Evolutionary conservation across 2,888 invertebrate species (phyloP).

Genomic region (Erpobdella octoculata): DNA sequence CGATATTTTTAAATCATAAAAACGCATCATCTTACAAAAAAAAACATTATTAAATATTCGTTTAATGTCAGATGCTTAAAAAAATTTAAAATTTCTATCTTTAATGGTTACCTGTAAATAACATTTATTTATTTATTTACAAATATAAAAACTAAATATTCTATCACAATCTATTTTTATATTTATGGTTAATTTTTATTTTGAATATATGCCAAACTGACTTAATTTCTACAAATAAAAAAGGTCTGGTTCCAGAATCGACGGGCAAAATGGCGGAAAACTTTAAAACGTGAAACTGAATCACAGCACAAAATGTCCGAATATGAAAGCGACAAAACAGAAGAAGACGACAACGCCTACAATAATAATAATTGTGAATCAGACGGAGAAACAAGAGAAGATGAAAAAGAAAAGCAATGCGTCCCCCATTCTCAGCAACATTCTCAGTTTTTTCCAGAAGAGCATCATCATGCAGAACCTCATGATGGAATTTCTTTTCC

Average conservation of each 20-base stretch:
- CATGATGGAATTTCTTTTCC: background rate
- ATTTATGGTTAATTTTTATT: too few species aligned
- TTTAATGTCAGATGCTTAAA: too few species aligned
- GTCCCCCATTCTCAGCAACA: background rate
- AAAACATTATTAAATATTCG: too few species aligned
- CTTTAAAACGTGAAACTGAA: too few species aligned
- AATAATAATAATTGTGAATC: background rate
- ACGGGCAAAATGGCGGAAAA: constrained; percentile 93
- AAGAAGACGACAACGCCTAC: background rate
- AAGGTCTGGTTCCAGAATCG: constrained; percentile 99
- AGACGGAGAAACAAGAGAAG: background rate
- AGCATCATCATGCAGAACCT: background rate
- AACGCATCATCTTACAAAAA: too few species aligned
- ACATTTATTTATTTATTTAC: too few species aligned
- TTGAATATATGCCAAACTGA: too few species aligned
- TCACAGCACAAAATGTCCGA: background rate
- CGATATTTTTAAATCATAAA: too few species aligned
- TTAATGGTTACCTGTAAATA: too few species aligned
- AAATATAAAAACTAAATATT: too few species aligned
- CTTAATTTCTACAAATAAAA: background rate
- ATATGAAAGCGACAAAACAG: background rate
- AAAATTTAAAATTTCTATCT: too few species aligned
- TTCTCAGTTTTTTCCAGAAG: background rate
- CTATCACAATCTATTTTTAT: too few species aligned
- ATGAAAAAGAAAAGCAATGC: background rate